Evolutionary conservation across 2,113 vertebrate species (phyloP).

Genomic region (Vicugna pacos): DNA sequence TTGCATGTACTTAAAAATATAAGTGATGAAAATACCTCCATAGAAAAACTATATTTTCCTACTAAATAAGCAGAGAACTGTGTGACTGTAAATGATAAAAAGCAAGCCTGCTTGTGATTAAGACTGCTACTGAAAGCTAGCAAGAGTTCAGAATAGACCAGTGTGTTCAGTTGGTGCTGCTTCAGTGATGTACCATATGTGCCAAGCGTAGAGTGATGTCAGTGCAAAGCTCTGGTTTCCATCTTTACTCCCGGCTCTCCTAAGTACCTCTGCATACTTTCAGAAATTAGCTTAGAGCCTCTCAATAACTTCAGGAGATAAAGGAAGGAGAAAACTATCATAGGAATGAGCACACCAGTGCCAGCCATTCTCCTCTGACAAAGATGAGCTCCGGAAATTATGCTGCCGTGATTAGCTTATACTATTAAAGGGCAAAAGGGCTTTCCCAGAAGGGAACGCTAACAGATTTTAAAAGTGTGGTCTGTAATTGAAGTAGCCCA

Average conservation of each 20-base stretch:
- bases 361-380: conserved; percentile 17
- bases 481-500: conserved; percentile 63
- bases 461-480: conserved; percentile 69
- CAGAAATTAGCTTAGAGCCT: conserved; percentile 65
- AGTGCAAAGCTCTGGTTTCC: conserved; percentile 54
- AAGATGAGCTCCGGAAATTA: conserved; percentile 66
- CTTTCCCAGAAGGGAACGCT: conserved; percentile 64
- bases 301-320: conserved; percentile 53
- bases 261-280: conserved; percentile 63
- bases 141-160: conserved; percentile 59
- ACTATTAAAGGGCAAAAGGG: conserved; percentile 63
- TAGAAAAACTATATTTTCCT: conserved; percentile 37
- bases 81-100: conserved; percentile 61
- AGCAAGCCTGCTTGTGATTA: conserved; percentile 62
- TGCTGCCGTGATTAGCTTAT: conserved; percentile 62
- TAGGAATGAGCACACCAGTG: not conserved
- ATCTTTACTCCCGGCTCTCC: conserved; percentile 8
- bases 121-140: conserved; percentile 52
- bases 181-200: conserved; percentile 40
- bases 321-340: conserved; percentile 58
- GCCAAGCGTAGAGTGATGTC: conserved; percentile 65
- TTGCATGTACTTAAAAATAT: conserved; percentile 60
- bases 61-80: not conserved
- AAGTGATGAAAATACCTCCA: not conserved
- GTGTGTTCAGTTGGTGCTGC: conserved; percentile 45